phyloP scores from a whole-genome alignment of 1,140 invertebrate genomes.

The Drosophila seguyi region DNA sequence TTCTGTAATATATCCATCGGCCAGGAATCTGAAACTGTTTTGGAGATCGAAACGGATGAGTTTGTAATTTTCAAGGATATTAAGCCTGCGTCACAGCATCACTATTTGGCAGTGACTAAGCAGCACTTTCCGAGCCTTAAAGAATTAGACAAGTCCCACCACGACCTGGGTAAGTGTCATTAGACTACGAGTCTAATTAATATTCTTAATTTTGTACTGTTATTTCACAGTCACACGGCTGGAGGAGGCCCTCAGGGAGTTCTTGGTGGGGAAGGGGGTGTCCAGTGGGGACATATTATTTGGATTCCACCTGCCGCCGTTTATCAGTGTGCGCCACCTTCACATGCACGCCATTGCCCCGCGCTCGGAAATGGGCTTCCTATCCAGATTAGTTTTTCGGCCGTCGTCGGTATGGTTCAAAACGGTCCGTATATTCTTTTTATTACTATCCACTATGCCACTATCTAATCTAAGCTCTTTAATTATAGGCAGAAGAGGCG shows the following conservation, averaged over 20 bases:
- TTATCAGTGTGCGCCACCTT: constrained; percentile 92
- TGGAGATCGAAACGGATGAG: constrained; percentile 90
- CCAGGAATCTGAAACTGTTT: constrained; percentile 86
- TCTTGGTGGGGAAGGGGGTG: constrained; percentile 83
- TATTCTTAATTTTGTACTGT: constrained; percentile 51
- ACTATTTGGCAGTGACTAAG: constrained; percentile 93
- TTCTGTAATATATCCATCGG: constrained; percentile 91
- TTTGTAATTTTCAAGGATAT: constrained; percentile 94
- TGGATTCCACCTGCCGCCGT: constrained; percentile 97
- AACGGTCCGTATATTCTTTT: constrained; percentile 87
- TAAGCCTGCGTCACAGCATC: constrained; percentile 91
- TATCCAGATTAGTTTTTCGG: constrained; percentile 90
- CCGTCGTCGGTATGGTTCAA: constrained; percentile 93
- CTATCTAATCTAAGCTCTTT: constrained; percentile 4
- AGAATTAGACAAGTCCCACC: constrained; percentile 88
- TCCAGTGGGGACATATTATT: constrained; percentile 88
- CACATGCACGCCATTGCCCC: constrained; percentile 96
- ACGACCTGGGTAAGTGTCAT: constrained; percentile 87
- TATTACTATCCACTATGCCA: neutral
- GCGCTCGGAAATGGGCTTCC: constrained; percentile 90
- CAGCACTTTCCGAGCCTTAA: constrained; percentile 91
- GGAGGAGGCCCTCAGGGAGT: constrained; percentile 42
- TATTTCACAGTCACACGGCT: constrained; percentile 35
- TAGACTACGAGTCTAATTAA: too few species aligned
- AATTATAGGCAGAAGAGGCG: constrained; percentile 18